A percentile compares a stretch with the other conserved stretches of the same genome.
Conservation (phyloP, 1,140 invertebrate species). For the Daktulosphaira vitifoliae region DNA sequence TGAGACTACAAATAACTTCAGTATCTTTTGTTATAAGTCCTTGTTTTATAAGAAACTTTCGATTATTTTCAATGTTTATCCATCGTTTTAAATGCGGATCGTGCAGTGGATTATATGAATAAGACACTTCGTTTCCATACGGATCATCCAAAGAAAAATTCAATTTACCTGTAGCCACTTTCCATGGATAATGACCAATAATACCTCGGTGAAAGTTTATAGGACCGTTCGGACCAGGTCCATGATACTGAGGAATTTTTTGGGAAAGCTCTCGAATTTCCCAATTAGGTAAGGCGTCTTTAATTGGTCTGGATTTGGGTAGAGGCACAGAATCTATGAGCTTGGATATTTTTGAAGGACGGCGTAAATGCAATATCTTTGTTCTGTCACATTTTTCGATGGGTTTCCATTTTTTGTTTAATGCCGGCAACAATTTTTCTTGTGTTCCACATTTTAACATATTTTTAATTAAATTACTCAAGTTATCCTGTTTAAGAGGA, state of each 20-base stretch:
- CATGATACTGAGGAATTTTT: slow-evolving; percentile 16
- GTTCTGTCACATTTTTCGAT: neutral
- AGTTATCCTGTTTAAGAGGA: no score
- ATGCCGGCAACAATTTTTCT: neutral
- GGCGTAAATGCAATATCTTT: neutral
- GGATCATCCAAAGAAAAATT: neutral
- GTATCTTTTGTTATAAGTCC: neutral
- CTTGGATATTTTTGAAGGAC: neutral
- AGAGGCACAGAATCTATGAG: neutral
- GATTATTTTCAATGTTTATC: neutral
- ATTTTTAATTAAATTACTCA: neutral
- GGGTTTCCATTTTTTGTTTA: neutral
- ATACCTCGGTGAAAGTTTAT: neutral
- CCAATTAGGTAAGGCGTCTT: neutral
- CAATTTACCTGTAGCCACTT: neutral
- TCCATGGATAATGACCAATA: neutral
- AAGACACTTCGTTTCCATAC: neutral
- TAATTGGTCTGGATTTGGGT: neutral
- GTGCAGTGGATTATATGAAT: neutral
- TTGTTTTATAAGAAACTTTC: neutral
- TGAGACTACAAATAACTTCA: neutral
- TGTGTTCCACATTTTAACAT: neutral
- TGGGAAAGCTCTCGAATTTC: neutral
- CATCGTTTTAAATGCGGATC: neutral
- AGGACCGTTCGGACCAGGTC: neutral